These are phyloP conservation scores for Coryphaenoides rupestris DNA, from an alignment of 2,113 vertebrate species.

Conservation along the genomic window DNA sequence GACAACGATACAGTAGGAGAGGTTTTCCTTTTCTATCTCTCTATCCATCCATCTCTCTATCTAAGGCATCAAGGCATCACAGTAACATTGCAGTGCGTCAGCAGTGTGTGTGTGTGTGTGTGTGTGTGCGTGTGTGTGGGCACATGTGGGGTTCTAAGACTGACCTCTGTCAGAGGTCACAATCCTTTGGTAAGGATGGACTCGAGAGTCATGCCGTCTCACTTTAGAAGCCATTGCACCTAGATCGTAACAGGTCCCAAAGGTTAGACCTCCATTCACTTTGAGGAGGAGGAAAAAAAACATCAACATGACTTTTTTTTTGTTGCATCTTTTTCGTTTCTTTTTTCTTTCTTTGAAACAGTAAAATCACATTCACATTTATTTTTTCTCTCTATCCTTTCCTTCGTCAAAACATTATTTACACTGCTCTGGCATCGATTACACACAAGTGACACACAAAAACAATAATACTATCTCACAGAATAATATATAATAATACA, in stretches of 20 bases:
- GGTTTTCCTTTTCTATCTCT: not conserved
- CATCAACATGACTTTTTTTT: slow-evolving; percentile 33
- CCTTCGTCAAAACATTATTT: slow-evolving; percentile 49
- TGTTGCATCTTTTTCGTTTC: slow-evolving; percentile 4
- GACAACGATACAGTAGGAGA: slow-evolving; percentile 38
- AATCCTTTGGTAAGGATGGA: slow-evolving; percentile 89
- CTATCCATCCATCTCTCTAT: no score
- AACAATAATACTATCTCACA: slow-evolving; percentile 34
- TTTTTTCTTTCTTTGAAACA: slow-evolving; percentile 45
- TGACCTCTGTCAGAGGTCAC: slow-evolving; percentile 86
- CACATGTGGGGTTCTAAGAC: slow-evolving; percentile 76
- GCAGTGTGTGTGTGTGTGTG: slow-evolving; percentile 19
- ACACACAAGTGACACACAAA: slow-evolving; percentile 58
- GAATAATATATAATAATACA: slow-evolving; percentile 29
- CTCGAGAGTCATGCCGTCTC: slow-evolving; percentile 82
- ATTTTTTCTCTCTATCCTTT: slow-evolving; percentile 9
- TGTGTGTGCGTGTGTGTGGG: not conserved
- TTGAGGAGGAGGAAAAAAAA: slow-evolving; percentile 53
- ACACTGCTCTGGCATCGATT: slow-evolving; percentile 43
- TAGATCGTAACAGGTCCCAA: slow-evolving; percentile 81
- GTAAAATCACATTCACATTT: slow-evolving; percentile 67
- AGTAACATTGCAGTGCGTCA: slow-evolving; percentile 61
- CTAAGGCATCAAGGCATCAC: slow-evolving; percentile 64
- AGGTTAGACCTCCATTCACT: slow-evolving; percentile 75
- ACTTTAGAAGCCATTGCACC: slow-evolving; percentile 86